These are phyloP conservation scores for Polylopha cassiicola DNA, from an alignment of 2,888 invertebrate species.

Conservation along the genomic window DNA sequence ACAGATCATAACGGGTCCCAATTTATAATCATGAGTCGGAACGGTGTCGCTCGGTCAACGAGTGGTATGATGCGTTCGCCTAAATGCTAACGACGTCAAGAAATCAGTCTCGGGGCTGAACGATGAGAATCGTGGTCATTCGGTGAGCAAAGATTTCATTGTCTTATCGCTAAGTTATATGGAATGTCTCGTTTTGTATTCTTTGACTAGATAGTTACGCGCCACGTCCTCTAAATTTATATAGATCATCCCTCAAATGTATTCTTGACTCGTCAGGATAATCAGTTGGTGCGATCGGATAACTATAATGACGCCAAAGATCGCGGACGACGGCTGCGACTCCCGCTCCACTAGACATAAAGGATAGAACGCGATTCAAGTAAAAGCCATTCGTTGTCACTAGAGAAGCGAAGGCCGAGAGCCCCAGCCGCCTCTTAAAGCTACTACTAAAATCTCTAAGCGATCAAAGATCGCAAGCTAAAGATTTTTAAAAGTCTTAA, in stretches of 20 bases:
- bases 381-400: slow-evolving; percentile 46
- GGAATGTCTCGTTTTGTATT: too few species aligned
- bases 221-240: too few species aligned
- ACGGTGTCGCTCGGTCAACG: slow-evolving; percentile 59
- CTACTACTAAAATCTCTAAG: slow-evolving; percentile 72
- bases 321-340: slow-evolving; percentile 57
- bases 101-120: slow-evolving; percentile 24
- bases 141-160: too few species aligned
- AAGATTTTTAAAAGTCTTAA: slow-evolving; percentile 74
- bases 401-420: slow-evolving; percentile 47
- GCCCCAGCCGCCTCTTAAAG: slow-evolving; percentile 71
- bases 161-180: too few species aligned
- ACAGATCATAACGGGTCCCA: slow-evolving; percentile 59
- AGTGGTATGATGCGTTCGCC: slow-evolving; percentile 65
- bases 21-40: slow-evolving; percentile 63
- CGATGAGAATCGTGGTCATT: too few species aligned
- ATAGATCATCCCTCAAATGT: too few species aligned
- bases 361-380: too few species aligned
- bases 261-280: slow-evolving; percentile 49
- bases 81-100: slow-evolving; percentile 53
- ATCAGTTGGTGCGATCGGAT: slow-evolving; percentile 47
- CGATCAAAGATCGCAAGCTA: slow-evolving; percentile 76
- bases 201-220: too few species aligned
- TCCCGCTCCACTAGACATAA: slow-evolving; percentile 49
- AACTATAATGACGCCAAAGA: slow-evolving; percentile 54